Conservation (phyloP, 2,113 vertebrate genomes). For the Archilochus colubris region DNA sequence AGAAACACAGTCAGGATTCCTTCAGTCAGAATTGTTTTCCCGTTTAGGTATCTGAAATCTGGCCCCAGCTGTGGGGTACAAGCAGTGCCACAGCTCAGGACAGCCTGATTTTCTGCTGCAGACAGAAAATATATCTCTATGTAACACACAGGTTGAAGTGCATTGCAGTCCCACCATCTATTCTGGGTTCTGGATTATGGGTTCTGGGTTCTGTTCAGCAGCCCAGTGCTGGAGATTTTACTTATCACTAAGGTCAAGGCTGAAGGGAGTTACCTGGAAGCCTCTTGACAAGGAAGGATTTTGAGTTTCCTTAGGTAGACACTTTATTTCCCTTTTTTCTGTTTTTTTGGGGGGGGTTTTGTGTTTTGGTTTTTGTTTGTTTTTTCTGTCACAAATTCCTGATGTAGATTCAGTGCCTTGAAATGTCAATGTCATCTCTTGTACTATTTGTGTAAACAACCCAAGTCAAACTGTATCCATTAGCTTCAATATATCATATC, state of each 20-base stretch:
- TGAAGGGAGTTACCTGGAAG: background rate
- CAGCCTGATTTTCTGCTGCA: background rate
- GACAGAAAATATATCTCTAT: background rate
- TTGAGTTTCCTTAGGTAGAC: background rate
- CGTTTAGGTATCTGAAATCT: background rate
- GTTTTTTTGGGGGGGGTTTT: too few relatives aligned
- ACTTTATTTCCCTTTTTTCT: background rate
- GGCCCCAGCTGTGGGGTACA: background rate
- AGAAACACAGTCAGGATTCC: background rate
- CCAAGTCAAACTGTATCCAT: background rate
- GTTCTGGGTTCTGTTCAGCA: background rate
- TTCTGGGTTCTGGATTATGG: background rate
- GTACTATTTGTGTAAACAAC: background rate
- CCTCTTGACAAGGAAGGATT: background rate
- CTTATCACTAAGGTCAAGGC: background rate
- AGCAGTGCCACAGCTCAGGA: background rate
- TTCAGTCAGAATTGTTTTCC: background rate
- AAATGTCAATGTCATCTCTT: background rate
- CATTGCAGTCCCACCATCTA: background rate
- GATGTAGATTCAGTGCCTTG: background rate
- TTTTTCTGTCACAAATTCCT: background rate
- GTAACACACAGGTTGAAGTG: rapidly evolving
- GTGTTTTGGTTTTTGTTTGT: too few relatives aligned
- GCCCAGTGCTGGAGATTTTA: background rate
- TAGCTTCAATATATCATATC: background rate